Evolutionary conservation across 2,888 invertebrate genomes (phyloP).

Genomic region (Caenorhabditis wallacei): DNA sequence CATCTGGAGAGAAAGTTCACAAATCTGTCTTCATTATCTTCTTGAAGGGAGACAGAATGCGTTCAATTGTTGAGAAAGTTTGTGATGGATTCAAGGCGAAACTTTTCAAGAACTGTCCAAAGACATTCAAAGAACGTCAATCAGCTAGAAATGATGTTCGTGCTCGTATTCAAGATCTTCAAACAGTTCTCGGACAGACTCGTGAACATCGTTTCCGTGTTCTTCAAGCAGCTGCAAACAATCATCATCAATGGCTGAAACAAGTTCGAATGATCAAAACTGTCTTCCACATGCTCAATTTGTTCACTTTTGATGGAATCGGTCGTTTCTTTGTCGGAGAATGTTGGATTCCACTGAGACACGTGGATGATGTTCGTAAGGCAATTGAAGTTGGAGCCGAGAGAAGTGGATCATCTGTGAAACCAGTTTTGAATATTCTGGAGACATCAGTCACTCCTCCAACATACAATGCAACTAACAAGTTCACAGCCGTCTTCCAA

Average conservation of each 20-base stretch:
- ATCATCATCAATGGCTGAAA: conserved; percentile 96
- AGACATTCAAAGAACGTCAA: conserved; percentile 89
- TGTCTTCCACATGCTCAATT: conserved; percentile 96
- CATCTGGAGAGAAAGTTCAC: conserved; percentile 92
- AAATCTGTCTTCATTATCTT: conserved; percentile 92
- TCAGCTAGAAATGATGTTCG: conserved; percentile 80
- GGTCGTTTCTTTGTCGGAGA: conserved; percentile 99
- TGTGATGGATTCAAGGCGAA: conserved; percentile 87
- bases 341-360: conserved; percentile 94
- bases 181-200: conserved; percentile 86
- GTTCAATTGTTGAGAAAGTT: conserved; percentile 93
- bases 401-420: conserved; percentile 91
- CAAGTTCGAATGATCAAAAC: conserved; percentile 98
- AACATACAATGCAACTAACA: conserved; percentile 96
- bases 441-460: conserved; percentile 93
- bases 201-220: conserved; percentile 80
- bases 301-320: conserved; percentile 99
- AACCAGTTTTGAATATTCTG: conserved; percentile 96
- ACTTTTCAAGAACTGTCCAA: conserved; percentile 97
- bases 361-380: conserved; percentile 93
- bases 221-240: conserved; percentile 96
- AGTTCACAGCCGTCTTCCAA: conserved; percentile 94
- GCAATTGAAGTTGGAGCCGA: conserved; percentile 93
- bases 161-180: conserved; percentile 87
- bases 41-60: conserved; percentile 95